Base-by-base conservation (phyloP, 2,113 vertebrate genomes). In the Entelurus aequoreus region DNA sequence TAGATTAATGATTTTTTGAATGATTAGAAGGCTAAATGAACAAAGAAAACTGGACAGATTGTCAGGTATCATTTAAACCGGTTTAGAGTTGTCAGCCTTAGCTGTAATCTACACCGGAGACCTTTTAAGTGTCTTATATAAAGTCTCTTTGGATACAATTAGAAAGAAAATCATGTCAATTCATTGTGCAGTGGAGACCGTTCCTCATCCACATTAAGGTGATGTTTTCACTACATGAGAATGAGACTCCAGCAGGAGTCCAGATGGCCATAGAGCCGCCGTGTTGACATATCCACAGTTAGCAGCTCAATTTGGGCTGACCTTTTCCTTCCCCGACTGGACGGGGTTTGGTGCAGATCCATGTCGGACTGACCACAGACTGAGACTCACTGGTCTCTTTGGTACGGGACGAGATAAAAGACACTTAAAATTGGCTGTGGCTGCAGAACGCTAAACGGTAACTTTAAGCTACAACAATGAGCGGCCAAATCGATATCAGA, bases 401-500 rank as follows among this genome's bases (percentile, higher is more conserved):
- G 60, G 66, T 58, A 63, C 19, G 35, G 53, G 16, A 53, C 57
- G 53, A 50, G 8, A 62, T 28, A 35, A 58, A 21, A 74, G 46
- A 77, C 55, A 62, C 57, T 57, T 58, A 36, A 62, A 67, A 71
- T 38, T 7, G 48, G 21, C 65, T 62, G n/a, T n/a, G 48, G 68
- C 54, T 54, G 38, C n/a, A 19, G 48, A 76, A 42, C 48, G 60
- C 36, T 16, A 21, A 21, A 69, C 16, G 40, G 48, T 54, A 44
- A 54, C 62, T 65, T 54, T 48, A 36, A 66, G 69, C 48, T 70
- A 65, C 65, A 76, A 62, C 72, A 77, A 69, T 74, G 65, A 83
- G 72, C 53, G 72, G 62, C 74, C 68, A 68, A 79, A 84, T 82
- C 72, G 69, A 78, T 80, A 84, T 19, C 72, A 84, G 78, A 68